Percentiles rank a stretch among this genome's conserved stretches.
phyloP scores from a whole-genome alignment of 1,140 invertebrate species.

The Sipha flava region DNA sequence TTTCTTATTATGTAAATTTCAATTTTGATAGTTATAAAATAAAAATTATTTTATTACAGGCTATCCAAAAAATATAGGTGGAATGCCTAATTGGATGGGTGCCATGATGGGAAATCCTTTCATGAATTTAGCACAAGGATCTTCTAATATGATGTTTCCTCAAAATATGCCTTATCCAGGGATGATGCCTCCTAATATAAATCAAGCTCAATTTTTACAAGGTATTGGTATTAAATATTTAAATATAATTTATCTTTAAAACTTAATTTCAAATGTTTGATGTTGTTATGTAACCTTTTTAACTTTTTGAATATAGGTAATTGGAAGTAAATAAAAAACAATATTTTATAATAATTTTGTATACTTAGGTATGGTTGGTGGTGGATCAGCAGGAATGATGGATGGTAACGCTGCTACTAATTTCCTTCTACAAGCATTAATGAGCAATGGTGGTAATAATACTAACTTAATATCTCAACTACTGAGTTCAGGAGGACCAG shows the following conservation, averaged over 20 bases:
- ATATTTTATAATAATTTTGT: too few species aligned
- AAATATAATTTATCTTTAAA: too few species aligned
- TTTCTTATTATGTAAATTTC: too few species aligned
- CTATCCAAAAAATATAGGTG: slow-evolving; percentile 9
- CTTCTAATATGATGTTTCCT: slow-evolving; percentile 28
- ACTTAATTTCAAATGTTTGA: too few species aligned
- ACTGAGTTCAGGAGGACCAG: neutral
- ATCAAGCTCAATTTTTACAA: slow-evolving; percentile 26
- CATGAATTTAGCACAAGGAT: slow-evolving; percentile 17
- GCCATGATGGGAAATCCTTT: slow-evolving; percentile 27
- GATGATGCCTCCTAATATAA: slow-evolving; percentile 24
- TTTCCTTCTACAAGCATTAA: slow-evolving; percentile 20
- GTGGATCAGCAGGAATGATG: slow-evolving; percentile 8
- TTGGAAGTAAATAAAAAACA: too few species aligned
- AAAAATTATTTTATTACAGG: neutral
- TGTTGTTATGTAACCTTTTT: too few species aligned
- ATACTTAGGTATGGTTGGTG: slow-evolving; percentile 1
- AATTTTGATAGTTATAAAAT: too few species aligned
- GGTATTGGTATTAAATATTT: too few species aligned
- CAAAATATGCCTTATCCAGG: slow-evolving; percentile 27
- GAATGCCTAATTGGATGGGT: slow-evolving; percentile 22
- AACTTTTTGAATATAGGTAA: too few species aligned
- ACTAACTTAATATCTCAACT: slow-evolving; percentile 5
- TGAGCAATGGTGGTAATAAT: slow-evolving; percentile 25
- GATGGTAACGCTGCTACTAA: slow-evolving; percentile 16